Evolutionary conservation across 2,797 vertebrate species (phyloP).

Genomic region (Acomys russatus): DNA sequence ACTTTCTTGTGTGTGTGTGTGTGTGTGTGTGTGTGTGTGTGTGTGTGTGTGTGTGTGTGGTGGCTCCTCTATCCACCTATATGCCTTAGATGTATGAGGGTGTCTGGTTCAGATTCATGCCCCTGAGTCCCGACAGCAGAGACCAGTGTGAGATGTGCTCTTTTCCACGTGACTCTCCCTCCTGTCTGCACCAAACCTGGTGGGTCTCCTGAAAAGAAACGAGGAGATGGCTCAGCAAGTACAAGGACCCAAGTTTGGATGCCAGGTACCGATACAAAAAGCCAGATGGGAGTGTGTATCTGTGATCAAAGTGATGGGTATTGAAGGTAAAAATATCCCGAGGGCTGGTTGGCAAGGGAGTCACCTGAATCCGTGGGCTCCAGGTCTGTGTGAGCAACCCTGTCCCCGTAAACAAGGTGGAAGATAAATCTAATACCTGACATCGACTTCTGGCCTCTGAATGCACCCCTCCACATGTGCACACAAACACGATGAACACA

Average conservation of each 20-base stretch:
- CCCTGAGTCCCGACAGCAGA: slow-evolving; percentile 67
- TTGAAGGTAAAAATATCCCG: no score
- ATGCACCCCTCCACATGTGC: neutral
- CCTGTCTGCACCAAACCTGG: slow-evolving; percentile 44
- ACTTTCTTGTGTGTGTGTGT: no score
- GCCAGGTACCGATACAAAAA: no score
- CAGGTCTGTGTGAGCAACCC: neutral
- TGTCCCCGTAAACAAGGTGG: no score
- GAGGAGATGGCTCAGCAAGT: neutral
- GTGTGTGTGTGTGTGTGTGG: slow-evolving; percentile 45
- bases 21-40: no score
- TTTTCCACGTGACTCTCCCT: slow-evolving; percentile 27
- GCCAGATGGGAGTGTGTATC: neutral
- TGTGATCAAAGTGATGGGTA: neutral
- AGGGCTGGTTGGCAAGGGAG: neutral
- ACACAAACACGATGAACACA: neutral
- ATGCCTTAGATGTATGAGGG: slow-evolving; percentile 39
- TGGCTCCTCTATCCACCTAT: slow-evolving; percentile 71
- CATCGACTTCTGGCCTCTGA: neutral
- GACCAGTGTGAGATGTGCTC: slow-evolving; percentile 38
- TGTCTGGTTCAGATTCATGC: slow-evolving; percentile 48
- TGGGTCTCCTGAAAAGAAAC: slow-evolving; percentile 49
- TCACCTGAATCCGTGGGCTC: neutral
- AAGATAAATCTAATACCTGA: neutral
- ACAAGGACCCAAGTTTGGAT: no score